Evolutionary conservation across 1,140 invertebrate species (phyloP), one percentile per base, ranked within the genome.

Genomic region (Penaeus indicus): DNA sequence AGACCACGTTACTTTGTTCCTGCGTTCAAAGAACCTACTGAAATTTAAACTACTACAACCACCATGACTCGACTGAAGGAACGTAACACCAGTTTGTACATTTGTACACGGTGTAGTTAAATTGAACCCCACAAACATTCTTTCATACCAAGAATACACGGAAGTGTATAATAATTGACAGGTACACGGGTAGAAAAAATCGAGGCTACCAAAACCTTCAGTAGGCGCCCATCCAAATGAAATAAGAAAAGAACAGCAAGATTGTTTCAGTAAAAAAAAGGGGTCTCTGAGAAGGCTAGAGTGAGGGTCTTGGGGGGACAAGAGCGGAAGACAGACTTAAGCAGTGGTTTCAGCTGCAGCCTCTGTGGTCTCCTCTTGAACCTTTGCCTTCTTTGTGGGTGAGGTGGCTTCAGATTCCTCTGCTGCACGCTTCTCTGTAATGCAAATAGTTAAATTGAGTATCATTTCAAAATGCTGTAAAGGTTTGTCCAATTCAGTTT

Each of bases 311-410:
- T 60, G 32, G 64, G 63, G 38, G 63, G 8, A 13, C 64, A 27
- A 79, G 25, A 86, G 25, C 13, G 62, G 54, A 47, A 61, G 61
- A 54, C 54, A 82, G 47, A 27, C 42, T 60, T 87, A 87, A 69
- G 85, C 85, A 69, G 85, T 81, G 63, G 85, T 60, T 22, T 87
- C 85, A 10, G 78, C 64, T 38, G 82, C 79, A 72, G 85, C 61
- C 38, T 86, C 85, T 32, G 32, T 64, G 21, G 78, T 64, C 25
- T 87, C 85, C 64, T 87, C 85, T 54, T 81, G 79, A 27, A 87
- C 62, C 79, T 87, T 87, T 60, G 85, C 85, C 63, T 87, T 87
- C 85, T 87, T 82, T 78, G 85, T n/a, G 47, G 78, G 32, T n/a
- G 78, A 42, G 72, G 27, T 67, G 25, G 67, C 78, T 54, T 87